Evolutionary conservation across 2,113 vertebrate species (phyloP), one percentile per base, ranked within the genome.

Genomic region (Nothoprocta pentlandii): DNA sequence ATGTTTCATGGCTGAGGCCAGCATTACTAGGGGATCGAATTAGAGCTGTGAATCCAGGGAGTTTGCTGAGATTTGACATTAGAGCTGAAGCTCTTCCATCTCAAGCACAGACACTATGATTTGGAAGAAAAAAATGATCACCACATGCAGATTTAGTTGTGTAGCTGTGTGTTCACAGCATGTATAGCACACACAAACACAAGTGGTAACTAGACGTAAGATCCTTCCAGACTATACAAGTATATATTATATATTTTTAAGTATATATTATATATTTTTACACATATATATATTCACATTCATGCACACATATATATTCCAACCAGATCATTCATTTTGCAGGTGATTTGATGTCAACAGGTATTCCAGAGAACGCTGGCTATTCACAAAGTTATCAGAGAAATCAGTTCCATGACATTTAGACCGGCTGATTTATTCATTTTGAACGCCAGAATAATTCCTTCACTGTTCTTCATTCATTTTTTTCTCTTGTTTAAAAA

Each of bases 401-500:
- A 87, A 81, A 79, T 93, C 75, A 80, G 59, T 76, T 81, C 68
- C 42, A 36, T 89, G 89, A 79, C 58, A 89, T 93, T 77, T 64
- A 89, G 53, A 73, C 69, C 64, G 81, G 86, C 69, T 79, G 89
- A 89, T 94, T 94, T 93, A 87, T 93, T 94, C 22, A 89, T 93
- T 81, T 66, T 75, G 66, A 90, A 76, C 16, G 20, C 36, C 66
- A 53, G 42, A 36, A 79, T 71, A 6, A 54, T 90, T 94, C 87
- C 85, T 95, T 92, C 25, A 10, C 53, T 88, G 53, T 90, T 94
- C 44, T 79, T 93, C 93, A 87, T 92, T 95, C 62, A 92, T 89
- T 93, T 93, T 93, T 93, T 83, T 19, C 69, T 49, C 64, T 84
- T 30, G 1, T 94, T 95, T 77, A 92, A 95, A 93, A 93, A 95